A percentile compares a stretch with the other conserved stretches of the same genome.
phyloP scores from a whole-genome alignment of 2,113 vertebrate genomes.

The Bombycilla garrulus region DNA sequence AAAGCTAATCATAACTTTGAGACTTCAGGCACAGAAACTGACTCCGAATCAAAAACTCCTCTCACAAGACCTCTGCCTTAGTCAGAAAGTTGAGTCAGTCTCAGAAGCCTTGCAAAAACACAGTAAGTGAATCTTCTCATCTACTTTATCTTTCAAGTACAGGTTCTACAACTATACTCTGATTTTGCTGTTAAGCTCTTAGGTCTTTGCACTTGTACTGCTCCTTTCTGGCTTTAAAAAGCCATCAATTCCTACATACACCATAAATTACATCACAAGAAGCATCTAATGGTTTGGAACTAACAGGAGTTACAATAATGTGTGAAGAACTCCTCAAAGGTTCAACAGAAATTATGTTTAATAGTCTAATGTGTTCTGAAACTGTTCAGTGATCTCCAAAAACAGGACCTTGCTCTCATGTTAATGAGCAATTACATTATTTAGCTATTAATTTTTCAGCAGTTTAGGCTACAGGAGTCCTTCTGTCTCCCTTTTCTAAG shows the following conservation, averaged over 20 bases:
- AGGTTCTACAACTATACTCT: background rate
- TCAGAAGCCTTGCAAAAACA: background rate
- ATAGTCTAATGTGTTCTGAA: background rate
- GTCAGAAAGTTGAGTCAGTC: background rate
- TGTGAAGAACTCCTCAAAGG: background rate
- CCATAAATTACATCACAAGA: background rate
- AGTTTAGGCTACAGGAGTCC: background rate
- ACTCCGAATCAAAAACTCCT: background rate
- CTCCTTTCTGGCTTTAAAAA: background rate
- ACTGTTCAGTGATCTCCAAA: background rate
- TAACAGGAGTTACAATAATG: background rate
- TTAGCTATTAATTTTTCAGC: background rate
- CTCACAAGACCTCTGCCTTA: background rate
- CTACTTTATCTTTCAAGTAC: background rate
- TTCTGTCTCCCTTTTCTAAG: background rate
- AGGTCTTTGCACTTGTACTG: accelerated
- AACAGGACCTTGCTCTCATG: background rate
- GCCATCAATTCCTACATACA: background rate
- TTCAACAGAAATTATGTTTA: background rate
- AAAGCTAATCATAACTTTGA: background rate
- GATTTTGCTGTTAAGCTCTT: background rate
- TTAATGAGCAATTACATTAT: background rate
- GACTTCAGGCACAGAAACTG: background rate
- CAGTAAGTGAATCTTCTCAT: background rate
- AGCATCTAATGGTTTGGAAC: background rate